A percentile compares a stretch with the other conserved stretches of the same genome.
These are phyloP conservation scores for Volucella inflata DNA, from an alignment of 2,888 invertebrate genomes.

Conservation along the genomic window DNA sequence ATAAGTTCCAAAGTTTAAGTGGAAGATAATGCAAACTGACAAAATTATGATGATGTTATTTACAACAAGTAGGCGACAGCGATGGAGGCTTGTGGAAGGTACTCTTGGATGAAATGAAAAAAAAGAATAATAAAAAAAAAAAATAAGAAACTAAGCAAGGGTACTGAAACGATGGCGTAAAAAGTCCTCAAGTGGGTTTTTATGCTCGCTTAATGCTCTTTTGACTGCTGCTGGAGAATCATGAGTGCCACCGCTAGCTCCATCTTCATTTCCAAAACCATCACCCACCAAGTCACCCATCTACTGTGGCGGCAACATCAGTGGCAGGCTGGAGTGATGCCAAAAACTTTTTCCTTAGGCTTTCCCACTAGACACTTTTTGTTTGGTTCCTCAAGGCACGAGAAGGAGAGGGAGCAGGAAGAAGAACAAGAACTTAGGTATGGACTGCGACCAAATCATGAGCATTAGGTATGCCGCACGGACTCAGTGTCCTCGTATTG, in stretches of 20 bases:
- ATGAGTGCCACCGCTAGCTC: slow-evolving; percentile 59
- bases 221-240: slow-evolving; percentile 69
- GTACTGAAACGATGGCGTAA: slow-evolving; percentile 63
- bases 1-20: slow-evolving; percentile 76
- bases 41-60: slow-evolving; percentile 76
- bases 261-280: slow-evolving; percentile 22
- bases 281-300: slow-evolving; percentile 12
- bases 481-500: slow-evolving; percentile 66
- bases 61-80: slow-evolving; percentile 70
- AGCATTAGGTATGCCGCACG: slow-evolving; percentile 70
- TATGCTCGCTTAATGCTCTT: slow-evolving; percentile 76
- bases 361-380: slow-evolving; percentile 63
- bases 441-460: slow-evolving; percentile 58
- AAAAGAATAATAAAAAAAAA: slow-evolving; percentile 16
- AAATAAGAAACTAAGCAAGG: slow-evolving; percentile 11
- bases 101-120: not conserved
- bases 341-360: slow-evolving; percentile 73
- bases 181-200: slow-evolving; percentile 75
- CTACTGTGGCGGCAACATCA: slow-evolving; percentile 33
- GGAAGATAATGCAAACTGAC: slow-evolving; percentile 76
- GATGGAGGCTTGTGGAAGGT: slow-evolving; percentile 33
- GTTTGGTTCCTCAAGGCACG: slow-evolving; percentile 13
- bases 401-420: slow-evolving; percentile 1
- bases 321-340: slow-evolving; percentile 69
- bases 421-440: slow-evolving; percentile 22